Evolutionary conservation across 2,888 invertebrate genomes (phyloP).

Genomic region (Heliconius hortense): DNA sequence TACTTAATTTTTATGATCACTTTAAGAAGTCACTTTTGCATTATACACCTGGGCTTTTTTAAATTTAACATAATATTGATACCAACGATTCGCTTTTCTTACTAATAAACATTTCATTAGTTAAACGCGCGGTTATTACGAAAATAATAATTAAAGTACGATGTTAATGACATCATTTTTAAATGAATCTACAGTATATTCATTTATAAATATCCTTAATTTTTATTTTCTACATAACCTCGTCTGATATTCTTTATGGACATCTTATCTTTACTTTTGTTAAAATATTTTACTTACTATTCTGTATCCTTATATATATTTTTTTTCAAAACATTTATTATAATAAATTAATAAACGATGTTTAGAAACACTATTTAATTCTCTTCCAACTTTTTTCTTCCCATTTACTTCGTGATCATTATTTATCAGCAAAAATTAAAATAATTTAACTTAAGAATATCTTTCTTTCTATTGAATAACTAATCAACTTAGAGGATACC

Average conservation of each 20-base stretch:
- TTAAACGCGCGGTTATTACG: slow-evolving; percentile 27
- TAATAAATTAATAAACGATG: background rate
- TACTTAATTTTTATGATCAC: slow-evolving; percentile 32
- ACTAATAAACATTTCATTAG: background rate
- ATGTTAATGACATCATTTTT: background rate
- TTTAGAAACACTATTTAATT: background rate
- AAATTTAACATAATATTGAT: background rate
- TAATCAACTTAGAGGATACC: slow-evolving; percentile 45
- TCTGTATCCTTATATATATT: background rate
- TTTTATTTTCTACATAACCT: slow-evolving; percentile 20
- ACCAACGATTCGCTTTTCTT: slow-evolving; percentile 11
- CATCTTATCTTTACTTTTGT: slow-evolving; percentile 12
- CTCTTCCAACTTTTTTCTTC: slow-evolving; percentile 24
- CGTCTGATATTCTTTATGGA: background rate
- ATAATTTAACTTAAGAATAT: slow-evolving; percentile 35
- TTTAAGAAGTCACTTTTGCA: slow-evolving; percentile 42
- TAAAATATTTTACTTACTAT: background rate
- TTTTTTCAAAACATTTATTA: background rate
- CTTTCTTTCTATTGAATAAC: slow-evolving; percentile 41
- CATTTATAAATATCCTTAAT: background rate
- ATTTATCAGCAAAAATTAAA: slow-evolving; percentile 34
- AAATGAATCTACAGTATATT: background rate
- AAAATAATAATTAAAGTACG: background rate
- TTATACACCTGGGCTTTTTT: slow-evolving; percentile 43
- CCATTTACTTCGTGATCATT: slow-evolving; percentile 34